Evolutionary conservation across 1,140 invertebrate species (phyloP).

Genomic region (Agraylea sexmaculata): DNA sequence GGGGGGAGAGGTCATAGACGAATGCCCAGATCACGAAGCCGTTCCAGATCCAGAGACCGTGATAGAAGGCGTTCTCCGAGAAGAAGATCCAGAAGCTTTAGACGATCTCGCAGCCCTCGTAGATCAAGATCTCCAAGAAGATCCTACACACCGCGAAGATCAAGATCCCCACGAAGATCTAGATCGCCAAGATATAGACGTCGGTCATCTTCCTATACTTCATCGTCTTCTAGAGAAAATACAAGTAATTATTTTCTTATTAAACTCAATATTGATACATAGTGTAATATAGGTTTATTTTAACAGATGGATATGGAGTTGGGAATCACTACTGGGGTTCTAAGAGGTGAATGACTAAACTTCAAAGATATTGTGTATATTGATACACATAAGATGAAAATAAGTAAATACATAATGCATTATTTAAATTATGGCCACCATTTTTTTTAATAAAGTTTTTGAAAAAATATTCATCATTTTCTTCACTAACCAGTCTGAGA

Average conservation of each 20-base stretch:
- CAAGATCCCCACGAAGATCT: conserved; percentile 27
- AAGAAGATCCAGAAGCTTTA: conserved; percentile 26
- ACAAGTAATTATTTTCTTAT: conserved; percentile 33
- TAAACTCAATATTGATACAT: conserved; percentile 7
- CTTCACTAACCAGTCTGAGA: no score
- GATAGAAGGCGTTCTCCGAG: conserved; percentile 22
- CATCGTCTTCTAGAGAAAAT: conserved; percentile 35
- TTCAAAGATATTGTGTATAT: no score
- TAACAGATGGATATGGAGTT: conserved; percentile 21
- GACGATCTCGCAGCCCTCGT: conserved; percentile 28
- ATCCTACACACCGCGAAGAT: conserved; percentile 26
- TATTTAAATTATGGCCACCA: no score
- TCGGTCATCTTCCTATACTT: conserved; percentile 30
- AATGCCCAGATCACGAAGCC: conserved; percentile 28
- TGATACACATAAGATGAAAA: no score
- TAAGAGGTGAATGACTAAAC: conserved; percentile 17
- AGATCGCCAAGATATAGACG: conserved; percentile 19
- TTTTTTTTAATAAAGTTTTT: no score
- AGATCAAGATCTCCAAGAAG: conserved; percentile 22
- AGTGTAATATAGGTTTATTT: conserved; percentile 15
- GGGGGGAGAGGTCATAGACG: conserved; percentile 34
- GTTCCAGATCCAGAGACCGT: conserved; percentile 29
- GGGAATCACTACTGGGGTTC: conserved; percentile 20
- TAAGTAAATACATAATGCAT: no score
- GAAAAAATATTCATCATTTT: no score